Percentiles rank a stretch among this genome's conserved stretches.
Evolutionary conservation across 2,797 vertebrate species (phyloP).

Genomic region (Acanthis flammea): DNA sequence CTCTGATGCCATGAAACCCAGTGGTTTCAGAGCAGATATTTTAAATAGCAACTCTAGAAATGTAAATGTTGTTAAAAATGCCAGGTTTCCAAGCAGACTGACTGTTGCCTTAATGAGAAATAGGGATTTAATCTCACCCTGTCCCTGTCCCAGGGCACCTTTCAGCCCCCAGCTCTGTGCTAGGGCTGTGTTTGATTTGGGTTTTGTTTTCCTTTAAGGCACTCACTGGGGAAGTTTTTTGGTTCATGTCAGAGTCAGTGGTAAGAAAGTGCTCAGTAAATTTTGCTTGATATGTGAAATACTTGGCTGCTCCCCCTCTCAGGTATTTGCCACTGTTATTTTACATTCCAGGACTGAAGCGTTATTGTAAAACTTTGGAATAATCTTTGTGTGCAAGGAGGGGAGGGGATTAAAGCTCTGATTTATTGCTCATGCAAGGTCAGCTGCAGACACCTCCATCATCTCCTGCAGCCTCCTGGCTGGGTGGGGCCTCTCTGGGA

Average conservation of each 20-base stretch:
- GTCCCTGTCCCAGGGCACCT: background rate
- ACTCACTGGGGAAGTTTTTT: background rate
- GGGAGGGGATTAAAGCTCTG: background rate
- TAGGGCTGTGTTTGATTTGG: fast-evolving
- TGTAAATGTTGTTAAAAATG: background rate
- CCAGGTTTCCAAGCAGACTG: background rate
- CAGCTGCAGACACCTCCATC: background rate
- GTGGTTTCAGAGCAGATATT: background rate
- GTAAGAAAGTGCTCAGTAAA: background rate
- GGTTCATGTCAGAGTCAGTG: background rate
- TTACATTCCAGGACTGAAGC: background rate
- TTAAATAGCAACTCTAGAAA: background rate
- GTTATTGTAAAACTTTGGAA: background rate
- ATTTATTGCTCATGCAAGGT: background rate
- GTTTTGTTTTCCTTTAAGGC: background rate
- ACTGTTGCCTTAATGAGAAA: background rate
- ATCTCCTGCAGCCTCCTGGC: background rate
- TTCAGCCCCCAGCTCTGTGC: fast-evolving
- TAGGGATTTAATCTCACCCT: background rate
- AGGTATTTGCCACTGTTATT: background rate
- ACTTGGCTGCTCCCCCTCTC: background rate
- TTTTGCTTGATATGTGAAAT: background rate
- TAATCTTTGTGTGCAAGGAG: background rate
- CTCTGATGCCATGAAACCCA: background rate
- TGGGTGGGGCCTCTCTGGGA: background rate